These are phyloP conservation scores for Labeo catla DNA, from an alignment of 2,113 vertebrate species.

Conservation along the genomic window DNA sequence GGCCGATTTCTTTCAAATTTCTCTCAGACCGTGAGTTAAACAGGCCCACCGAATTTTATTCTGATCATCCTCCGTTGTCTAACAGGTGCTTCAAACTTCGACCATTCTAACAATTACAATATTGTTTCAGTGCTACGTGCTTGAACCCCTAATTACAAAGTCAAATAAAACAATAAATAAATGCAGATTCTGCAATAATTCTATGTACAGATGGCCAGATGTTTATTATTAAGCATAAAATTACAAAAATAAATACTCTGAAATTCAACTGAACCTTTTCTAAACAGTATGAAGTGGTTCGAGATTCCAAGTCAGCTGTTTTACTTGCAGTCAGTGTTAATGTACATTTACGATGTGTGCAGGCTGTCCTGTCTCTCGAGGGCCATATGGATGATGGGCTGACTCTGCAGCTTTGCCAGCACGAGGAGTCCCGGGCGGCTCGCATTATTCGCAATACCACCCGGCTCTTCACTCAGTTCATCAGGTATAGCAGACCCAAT, in stretches of 20 bases:
- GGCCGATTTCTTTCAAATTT: too few relatives aligned
- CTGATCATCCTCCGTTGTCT: too few relatives aligned
- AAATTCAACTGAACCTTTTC: neutral
- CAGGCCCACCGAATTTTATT: too few relatives aligned
- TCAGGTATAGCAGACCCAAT: slow-evolving; percentile 78
- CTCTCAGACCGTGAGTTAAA: too few relatives aligned
- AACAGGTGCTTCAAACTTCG: too few relatives aligned
- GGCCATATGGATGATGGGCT: slow-evolving; percentile 97
- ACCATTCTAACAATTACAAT: too few relatives aligned
- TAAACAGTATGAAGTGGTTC: neutral
- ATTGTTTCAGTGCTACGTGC: too few relatives aligned
- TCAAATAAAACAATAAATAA: neutral
- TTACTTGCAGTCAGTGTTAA: slow-evolving; percentile 7
- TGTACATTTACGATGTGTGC: slow-evolving; percentile 20
- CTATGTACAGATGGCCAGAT: neutral
- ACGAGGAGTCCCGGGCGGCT: slow-evolving; percentile 91
- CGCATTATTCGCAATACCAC: slow-evolving; percentile 95
- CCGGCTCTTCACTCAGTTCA: slow-evolving; percentile 88
- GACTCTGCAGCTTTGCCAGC: slow-evolving; percentile 91
- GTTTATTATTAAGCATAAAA: neutral
- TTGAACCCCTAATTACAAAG: neutral
- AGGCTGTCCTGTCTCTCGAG: slow-evolving; percentile 94
- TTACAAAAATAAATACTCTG: neutral
- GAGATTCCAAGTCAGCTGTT: neutral
- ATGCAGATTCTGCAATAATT: neutral